Base-by-base conservation (phyloP, 2,888 invertebrate genomes). In the Tinea semifulvella region DNA sequence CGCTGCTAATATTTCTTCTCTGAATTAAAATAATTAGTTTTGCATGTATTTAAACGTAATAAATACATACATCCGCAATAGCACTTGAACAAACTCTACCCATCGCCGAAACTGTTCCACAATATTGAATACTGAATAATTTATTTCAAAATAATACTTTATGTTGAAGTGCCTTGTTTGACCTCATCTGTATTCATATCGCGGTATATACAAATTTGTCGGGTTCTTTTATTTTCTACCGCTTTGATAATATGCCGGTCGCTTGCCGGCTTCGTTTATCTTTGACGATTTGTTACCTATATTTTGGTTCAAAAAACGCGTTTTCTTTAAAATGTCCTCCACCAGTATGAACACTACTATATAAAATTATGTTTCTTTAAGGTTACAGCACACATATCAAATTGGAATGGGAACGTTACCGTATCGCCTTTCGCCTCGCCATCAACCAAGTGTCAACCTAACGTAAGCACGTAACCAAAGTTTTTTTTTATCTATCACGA, bases 151-250 rank as follows among this genome's bases (percentile, higher is more conserved):
- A 76, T 73, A 76, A 73, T 70, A 63, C 69, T 57, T 56, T 57
- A 54, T 68, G 65, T 71, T 71, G 68, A 65, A 66, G 65, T 73
- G 72, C 75, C 73, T 72, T 67, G 69, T 71, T 72, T 73, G 72
- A 75, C 76, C 79, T 79, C 76, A 77, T 79, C 79, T 52, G 70
- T 77, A 80, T 80, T 74, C 80, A 74, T 64, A 65, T 56, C 68
- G 68, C 60, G 74, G 64, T 76, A 76, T 75, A 61, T 79, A 76
- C 77, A 73, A 75, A 79, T 80, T 77, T 73, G 73, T 75, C 68
- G 71, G 62, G 65, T 65, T 65, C 70, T 68, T 74, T 77, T 72
- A 70, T 66, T 67, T 71, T 66, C 65, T 63, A 67, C 59, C 65
- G 64, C 69, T 70, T 40, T 40, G 40, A 40, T n/a, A n/a, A n/a